phyloP scores from a whole-genome alignment of 2,113 vertebrate species.

The Oreochromis tanganicae region DNA sequence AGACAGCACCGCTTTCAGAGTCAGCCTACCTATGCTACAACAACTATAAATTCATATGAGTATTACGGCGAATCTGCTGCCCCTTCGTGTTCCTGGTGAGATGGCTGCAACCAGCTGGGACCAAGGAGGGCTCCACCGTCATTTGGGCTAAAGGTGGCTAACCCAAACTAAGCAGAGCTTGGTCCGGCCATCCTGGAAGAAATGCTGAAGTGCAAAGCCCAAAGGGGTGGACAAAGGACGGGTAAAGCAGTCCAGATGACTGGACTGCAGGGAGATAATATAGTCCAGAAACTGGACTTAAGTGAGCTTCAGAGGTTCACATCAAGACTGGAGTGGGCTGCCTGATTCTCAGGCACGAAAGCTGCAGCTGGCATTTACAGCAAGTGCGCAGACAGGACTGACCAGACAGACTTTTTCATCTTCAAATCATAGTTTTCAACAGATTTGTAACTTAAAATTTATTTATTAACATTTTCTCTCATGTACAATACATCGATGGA shows the following conservation, averaged over 20 bases:
- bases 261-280: neutral
- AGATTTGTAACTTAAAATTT: conserved; percentile 66
- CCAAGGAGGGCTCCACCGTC: neutral
- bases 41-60: conserved; percentile 50
- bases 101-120: neutral
- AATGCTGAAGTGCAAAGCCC: neutral
- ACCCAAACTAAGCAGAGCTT: neutral
- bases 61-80: conserved; percentile 39
- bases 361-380: neutral
- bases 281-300: conserved; percentile 19
- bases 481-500: conserved; percentile 63
- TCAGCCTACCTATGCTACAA: conserved; percentile 58
- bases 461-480: conserved; percentile 58
- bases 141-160: neutral
- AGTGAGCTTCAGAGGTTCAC: conserved; percentile 1
- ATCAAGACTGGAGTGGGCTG: conserved; percentile 5
- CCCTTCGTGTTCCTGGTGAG: neutral
- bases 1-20: conserved; percentile 57
- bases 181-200: neutral
- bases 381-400: conserved; percentile 46
- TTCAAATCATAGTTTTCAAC: conserved; percentile 63
- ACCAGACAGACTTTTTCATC: conserved; percentile 58
- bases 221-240: neutral
- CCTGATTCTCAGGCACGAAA: conserved; percentile 3
- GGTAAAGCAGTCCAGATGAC: neutral